Base-by-base conservation (phyloP, 2,888 invertebrate genomes). In the Bhutanitis thaidina region DNA sequence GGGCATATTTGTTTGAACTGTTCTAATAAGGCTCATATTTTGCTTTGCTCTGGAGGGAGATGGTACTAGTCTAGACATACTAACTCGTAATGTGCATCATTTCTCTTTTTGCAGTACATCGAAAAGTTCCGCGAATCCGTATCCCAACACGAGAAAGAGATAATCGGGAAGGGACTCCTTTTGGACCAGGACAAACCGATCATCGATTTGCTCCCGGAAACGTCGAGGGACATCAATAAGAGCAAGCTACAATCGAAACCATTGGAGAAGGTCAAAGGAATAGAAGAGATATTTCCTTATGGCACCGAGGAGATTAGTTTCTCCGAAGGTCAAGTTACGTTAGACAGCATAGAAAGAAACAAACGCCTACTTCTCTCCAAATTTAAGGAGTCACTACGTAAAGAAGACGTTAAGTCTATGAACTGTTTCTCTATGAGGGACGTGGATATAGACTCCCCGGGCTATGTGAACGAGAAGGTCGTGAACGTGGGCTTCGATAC, bases 361-460 rank as follows among this genome's bases (percentile, higher is more conserved):
- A 90, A 90, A 59, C 56, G 89, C 15, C 44, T 65, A 1, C 54
- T 90, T 1, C 52, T 90, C 27, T 53, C 57, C 0, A 62, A 70
- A 43, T 53, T 87, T 1, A 86, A 80, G 54, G 57, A 61, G 1
- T 58, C 58, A 0, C 39, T 83, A 37, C 34, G 68, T 0, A 50
- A 54, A 1, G 77, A 77, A 0, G 76, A 82, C 36, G 59, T 81
- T 14, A 73, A 72, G 49, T 78, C 77, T 10, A 46, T 85, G 25
- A 77, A 79, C 15, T 89, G 89, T 52, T 90, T 89, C 59, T 84
- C 87, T n/a, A 89, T 90, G 90, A 70, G 70, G 15, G 90, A 90
- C 49, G 72, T 89, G 0, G 71, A 89, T 50, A 82, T 88, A 9
- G 88, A 87, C 46, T 65, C 77, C 0, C 65, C 78, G 0, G 59